Evolutionary conservation across 1,140 invertebrate genomes (phyloP), one percentile per base, ranked within the genome.

Genomic region (Drosophila subobscura): DNA sequence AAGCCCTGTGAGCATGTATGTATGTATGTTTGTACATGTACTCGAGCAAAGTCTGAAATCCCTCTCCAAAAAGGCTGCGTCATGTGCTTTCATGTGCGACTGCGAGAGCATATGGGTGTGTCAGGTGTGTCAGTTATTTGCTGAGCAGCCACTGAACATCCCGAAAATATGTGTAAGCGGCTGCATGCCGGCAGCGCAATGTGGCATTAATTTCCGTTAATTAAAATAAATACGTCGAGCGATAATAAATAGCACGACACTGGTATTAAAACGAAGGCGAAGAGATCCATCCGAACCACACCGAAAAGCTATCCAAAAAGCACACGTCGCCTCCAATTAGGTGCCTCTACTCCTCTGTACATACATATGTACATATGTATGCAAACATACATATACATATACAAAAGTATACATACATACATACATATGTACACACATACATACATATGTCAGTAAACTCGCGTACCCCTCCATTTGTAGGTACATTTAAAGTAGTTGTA

Each of bases 161-260:
- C 70, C 57, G 51, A 84, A 68, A 53, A 75, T 72, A 58, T 77
- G 81, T 85, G 80, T 77, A 73, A 85, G 80, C 76, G 55, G 73
- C 51, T 80, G 80, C 80, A 80, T 86, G 81, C 78, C 64, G 75
- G 60, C 65, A 76, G 78, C 83, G 78, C 83, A 88, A 72, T 66
- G 65, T 83, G 84, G 79, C 83, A 79, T 83, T 88, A 88, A 88
- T 88, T 88, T 88, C 83, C 83, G 84, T 88, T 88, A 88, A 88
- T 88, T 88, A 88, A 88, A 88, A 88, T 88, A 88, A 88, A 88
- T 88, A 79, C 78, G 78, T 88, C 83, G 88, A 83, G 83, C 83
- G 83, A 72, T 88, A 88, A 83, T 83, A 88, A 88, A 89, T 88
- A 79, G 79, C 80, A 84, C 61, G 72, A 63, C 77, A 78, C 53